Base-by-base conservation (phyloP, 2,888 invertebrate species). In the Idaea straminata region DNA sequence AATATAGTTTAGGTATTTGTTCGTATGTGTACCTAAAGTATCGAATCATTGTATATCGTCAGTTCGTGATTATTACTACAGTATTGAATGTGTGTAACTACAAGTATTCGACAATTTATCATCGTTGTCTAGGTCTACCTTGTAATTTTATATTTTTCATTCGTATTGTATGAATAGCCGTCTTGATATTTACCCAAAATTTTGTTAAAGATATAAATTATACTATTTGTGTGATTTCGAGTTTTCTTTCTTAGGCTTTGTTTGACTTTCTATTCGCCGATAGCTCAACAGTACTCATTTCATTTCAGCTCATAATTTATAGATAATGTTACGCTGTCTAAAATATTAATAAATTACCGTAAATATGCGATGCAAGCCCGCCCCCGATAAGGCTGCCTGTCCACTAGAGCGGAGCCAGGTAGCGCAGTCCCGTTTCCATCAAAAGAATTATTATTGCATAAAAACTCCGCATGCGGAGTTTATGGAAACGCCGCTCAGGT, bases 141-240 rank as follows among this genome's bases (percentile, higher is more conserved):
- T 57, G 57, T 57, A 35, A 62, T 61, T 38, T 61, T 61, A 38
- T 61, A 61, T 47, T 61, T 47, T 61, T 61, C 36, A 61, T 61
- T 61, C 36, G 36, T 61, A 61, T 61, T 61, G 16, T 16, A 59
- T 34, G 59, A 34, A 59, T 59, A 59, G 59, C 59, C 25, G 16
- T 59, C 59, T 59, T 59, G 59, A 57, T 62, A 57, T 57, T 57
- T 57, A 57, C 57, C 47, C 25, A 57, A 25, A 59, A 59, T 59
- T 59, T 59, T 59, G 59, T 59, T 59, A 59, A 59, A 59, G 13
- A 59, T 64, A 60, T 60, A 64, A 60, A 60, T 62, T 60, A 60
- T 38, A 76, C 66, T 68, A 68, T 73, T 70, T 72, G 73, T 74
- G 75, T 74, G 74, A 70, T 5, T 16, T 59, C 6, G n/a, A 38